Evolutionary conservation across 2,113 vertebrate species (phyloP).

Genomic region (Xiphophorus maculatus): DNA sequence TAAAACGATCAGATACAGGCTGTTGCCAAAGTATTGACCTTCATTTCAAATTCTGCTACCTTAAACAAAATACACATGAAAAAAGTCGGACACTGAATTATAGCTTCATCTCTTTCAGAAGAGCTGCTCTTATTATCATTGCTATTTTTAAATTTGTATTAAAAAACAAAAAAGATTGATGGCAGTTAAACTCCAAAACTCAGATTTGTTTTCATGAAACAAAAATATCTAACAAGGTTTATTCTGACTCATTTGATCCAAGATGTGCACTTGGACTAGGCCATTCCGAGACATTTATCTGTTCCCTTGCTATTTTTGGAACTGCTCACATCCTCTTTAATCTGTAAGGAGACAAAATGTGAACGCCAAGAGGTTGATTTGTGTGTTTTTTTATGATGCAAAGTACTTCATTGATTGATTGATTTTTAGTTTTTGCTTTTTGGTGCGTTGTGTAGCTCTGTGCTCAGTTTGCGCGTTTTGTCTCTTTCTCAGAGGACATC

Average conservation of each 20-base stretch:
- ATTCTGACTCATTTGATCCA: no score
- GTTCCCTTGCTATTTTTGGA: no score
- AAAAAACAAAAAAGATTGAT: no score
- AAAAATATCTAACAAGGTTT: no score
- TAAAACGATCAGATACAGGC: background rate
- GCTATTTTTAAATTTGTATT: no score
- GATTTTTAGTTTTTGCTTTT: no score
- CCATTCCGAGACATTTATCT: no score
- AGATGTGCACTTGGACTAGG: no score
- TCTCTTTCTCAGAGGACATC: constrained; percentile 89
- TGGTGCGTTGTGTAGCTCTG: constrained; percentile 8
- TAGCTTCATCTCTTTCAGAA: background rate
- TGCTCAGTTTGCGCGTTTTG: constrained; percentile 46
- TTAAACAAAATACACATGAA: background rate
- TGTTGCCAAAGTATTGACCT: background rate
- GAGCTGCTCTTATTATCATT: background rate
- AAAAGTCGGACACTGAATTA: background rate
- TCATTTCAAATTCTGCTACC: background rate
- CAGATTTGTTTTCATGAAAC: no score
- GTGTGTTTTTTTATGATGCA: constrained; percentile 10
- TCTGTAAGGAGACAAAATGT: background rate
- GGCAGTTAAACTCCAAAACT: no score
- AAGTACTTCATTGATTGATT: no score
- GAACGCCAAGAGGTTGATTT: background rate
- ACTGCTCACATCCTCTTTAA: background rate